Evolutionary conservation across 2,888 invertebrate genomes (phyloP), one percentile per base, ranked within the genome.

Genomic region (Caenorhabditis zanzibari): DNA sequence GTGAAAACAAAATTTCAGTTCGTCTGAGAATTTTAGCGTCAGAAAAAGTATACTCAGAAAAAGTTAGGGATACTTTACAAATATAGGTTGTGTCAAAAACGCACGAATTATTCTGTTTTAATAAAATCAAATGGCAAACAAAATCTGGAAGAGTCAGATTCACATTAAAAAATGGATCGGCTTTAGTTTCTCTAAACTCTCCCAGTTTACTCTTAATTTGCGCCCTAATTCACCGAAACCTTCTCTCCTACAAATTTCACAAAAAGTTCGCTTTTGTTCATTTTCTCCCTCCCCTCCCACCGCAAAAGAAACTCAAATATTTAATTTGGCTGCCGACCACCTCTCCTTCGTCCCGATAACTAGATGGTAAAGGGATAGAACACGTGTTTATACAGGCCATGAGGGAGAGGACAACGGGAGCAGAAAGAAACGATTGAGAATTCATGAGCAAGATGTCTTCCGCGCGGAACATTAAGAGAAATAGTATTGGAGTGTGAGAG

Each of bases 231-330:
- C n/a, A 47, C 19, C 19, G 1, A 47, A 47, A n/a, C n/a, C n/a
- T 19, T 19, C 47, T 47, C 38, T 59, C 41, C 58, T 12, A 7
- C 9, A 35, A 35, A 41, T 12, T 22, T 61, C 38, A 41, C 41
- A 24, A 58, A 58, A 58, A 58, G 58, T 58, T 71, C 58, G 10
- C 68, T 19, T 56, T 69, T 10, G 4, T 54, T 52, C 32, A 32
- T 19, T 49, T 38, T 74, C 54, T 64, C 64, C 41, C 64, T 63
- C 49, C 12, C 35, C 56, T 19, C 28, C 58, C 47, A 16, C 54
- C 56, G 35, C 4, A 41, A 54, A 58, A 28, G 49, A 68, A 75
- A 66, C 66, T 75, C 75, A 75, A 75, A 75, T 75, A 75, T 75
- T 75, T 75, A 75, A 64, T 64, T 63, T 38, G 10, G 73, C 38